Conservation (phyloP, 2,113 vertebrate genomes). For the Pardalotus punctatus region DNA sequence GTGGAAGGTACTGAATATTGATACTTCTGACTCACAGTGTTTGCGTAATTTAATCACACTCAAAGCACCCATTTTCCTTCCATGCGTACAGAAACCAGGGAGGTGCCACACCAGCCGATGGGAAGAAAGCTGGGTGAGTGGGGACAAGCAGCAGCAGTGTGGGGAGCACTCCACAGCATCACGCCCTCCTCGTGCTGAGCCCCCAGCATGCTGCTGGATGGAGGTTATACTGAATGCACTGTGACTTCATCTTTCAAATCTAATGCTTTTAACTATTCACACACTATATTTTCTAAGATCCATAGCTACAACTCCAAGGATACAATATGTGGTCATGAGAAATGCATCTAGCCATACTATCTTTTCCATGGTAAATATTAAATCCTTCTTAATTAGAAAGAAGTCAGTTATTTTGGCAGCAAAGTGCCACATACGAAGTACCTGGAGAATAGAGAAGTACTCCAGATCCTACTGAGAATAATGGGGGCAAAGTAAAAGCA, state of each 20-base stretch:
- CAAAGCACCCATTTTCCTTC: neutral
- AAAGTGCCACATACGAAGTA: neutral
- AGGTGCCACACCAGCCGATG: accelerated
- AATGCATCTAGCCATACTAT: neutral
- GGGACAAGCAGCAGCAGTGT: neutral
- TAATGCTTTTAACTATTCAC: neutral
- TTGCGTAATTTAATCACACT: neutral
- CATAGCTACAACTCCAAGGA: neutral
- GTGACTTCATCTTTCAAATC: neutral
- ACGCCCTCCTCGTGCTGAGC: accelerated
- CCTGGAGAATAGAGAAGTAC: neutral
- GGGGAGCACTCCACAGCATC: neutral
- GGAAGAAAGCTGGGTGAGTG: accelerated
- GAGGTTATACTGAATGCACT: neutral
- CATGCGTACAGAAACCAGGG: neutral
- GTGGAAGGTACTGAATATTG: neutral
- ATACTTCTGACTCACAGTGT: neutral
- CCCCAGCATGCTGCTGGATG: accelerated
- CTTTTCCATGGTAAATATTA: neutral
- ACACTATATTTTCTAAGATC: neutral
- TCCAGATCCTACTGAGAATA: neutral
- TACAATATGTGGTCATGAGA: neutral
- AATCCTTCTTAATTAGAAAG: neutral
- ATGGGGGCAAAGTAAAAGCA: neutral
- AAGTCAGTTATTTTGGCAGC: neutral